Base-by-base conservation (phyloP, 2,888 invertebrate species). In the Pegoplata infirma region DNA sequence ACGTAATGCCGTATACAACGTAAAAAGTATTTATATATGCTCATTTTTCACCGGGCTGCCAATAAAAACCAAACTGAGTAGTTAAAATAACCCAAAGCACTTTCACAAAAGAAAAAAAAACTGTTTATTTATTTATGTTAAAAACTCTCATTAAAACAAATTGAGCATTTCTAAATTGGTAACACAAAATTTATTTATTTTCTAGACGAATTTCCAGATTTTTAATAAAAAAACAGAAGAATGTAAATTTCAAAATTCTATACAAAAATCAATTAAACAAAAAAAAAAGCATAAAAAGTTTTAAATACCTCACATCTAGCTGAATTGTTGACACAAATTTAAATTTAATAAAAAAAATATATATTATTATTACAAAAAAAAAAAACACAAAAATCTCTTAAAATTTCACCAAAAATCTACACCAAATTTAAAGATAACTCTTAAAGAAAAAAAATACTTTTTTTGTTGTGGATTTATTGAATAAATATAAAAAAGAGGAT, bases 241-340 rank as follows among this genome's bases (percentile, higher is more conserved):
- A n/a, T n/a, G n/a, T n/a, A n/a, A n/a, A n/a, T n/a, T n/a, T n/a
- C n/a, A n/a, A 68, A 72, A 23, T 17, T 21, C 14, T 7, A 4
- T 7, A 21, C 14, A 51, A 53, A n/a, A 25, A 72, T n/a, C 14
- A 56, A 23, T 32, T 51, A 21, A 53, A 36, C 10, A 28, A 59
- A 23, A 32, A 51, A 59, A 23, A 40, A 53, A 46, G 19, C 25
- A 17, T 7, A n/a, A 36, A n/a, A 63, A 72, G 46, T 28, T 66
- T 14, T 49, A 71, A 71, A 79, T 79, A 79, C 79, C 79, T 79
- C 79, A 79, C 79, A 79, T 75, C 46, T 72, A 68, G 76, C 80
- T 80, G 76, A 80, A 80, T 80, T 80, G 80, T 80, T 76, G 36
- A 75, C 47, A 72, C 55, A 76, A 58, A 71, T 56, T 55, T 46